Evolutionary conservation across 1,140 invertebrate species (phyloP).

Genomic region (Leptinotarsa undecemlineata): DNA sequence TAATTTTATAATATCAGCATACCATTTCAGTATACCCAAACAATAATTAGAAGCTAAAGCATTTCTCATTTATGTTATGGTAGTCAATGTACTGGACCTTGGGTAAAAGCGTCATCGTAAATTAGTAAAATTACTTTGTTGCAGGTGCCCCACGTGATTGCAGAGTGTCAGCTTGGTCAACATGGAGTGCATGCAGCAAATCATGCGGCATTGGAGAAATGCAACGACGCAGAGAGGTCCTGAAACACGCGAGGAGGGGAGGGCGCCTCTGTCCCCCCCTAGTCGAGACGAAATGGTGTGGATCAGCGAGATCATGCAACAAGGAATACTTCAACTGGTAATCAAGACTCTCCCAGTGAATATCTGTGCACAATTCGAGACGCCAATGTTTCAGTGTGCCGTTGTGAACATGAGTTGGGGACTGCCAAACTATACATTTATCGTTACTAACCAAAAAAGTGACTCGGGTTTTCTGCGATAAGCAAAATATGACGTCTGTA

Average conservation of each 20-base stretch:
- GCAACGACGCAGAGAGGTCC: constrained; percentile 73
- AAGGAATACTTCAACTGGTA: constrained; percentile 60
- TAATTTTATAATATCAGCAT: too few relatives aligned
- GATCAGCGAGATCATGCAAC: constrained; percentile 71
- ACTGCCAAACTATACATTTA: background rate
- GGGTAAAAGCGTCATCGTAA: too few relatives aligned
- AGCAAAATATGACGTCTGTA: background rate
- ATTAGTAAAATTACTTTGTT: constrained; percentile 27
- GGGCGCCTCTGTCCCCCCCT: constrained; percentile 79
- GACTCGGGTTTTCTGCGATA: background rate
- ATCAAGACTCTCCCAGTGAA: constrained; percentile 7
- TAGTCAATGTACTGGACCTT: too few relatives aligned
- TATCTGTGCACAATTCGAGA: background rate
- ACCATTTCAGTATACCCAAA: too few relatives aligned
- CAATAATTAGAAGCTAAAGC: too few relatives aligned
- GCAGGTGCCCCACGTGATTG: constrained; percentile 71
- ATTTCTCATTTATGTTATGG: too few relatives aligned
- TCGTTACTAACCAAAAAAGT: background rate
- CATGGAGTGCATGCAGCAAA: constrained; percentile 83
- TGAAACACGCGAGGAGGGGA: constrained; percentile 73
- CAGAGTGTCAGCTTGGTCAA: constrained; percentile 83
- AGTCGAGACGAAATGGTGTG: constrained; percentile 84
- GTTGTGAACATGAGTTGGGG: background rate
- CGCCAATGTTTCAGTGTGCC: background rate
- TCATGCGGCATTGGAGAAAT: constrained; percentile 87